Base-by-base conservation (phyloP, 2,113 vertebrate genomes). In the Ctenodactylus gundi region DNA sequence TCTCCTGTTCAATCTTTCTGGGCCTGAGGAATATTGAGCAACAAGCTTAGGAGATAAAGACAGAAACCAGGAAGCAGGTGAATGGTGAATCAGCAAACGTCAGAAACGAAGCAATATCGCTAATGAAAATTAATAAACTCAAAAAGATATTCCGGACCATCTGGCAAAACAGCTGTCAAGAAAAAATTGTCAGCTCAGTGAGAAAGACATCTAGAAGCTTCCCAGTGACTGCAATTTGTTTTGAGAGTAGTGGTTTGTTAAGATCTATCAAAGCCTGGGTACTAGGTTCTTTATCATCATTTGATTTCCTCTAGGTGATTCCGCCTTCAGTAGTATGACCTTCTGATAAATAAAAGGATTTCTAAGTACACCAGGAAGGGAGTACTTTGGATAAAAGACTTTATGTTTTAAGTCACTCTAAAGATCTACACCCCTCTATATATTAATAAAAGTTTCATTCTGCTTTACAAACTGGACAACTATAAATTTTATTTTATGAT, bases 401-500 rank as follows among this genome's bases (percentile, higher is more conserved):
- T 83, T 77, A 44, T 78, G n/a, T 31, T 57, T 96, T 76, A 95
- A 72, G 72, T 89, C 83, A 91, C 75, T 91, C 91, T 72, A 95
- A 93, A 87, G 94, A 49, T 87, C 75, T 77, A 92, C n/a, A 84
- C 8, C 25, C 81, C 23, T 81, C 58, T 85, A 81, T 94, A 91
- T 95, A 93, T 95, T 94, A 95, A 91, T 94, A 91, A 96, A 93
- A 87, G 46, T 95, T 82, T 86, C 55, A 96, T 88, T 94, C 86
- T 82, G 57, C 29, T 93, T 97, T 83, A 95, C 68, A 96, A 91
- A 93, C n/a, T 51, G 20, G 73, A 91, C 49, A 93, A 41, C 39
- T 93, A 64, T 93, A 93, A 93, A 95, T 91, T 94, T 95, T 88
- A 87, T 94, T 93, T 97, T 95, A 96, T 93, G 84, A 86, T 97